Evolutionary conservation across 2,888 invertebrate genomes (phyloP).

Genomic region (Agriopis marginaria): DNA sequence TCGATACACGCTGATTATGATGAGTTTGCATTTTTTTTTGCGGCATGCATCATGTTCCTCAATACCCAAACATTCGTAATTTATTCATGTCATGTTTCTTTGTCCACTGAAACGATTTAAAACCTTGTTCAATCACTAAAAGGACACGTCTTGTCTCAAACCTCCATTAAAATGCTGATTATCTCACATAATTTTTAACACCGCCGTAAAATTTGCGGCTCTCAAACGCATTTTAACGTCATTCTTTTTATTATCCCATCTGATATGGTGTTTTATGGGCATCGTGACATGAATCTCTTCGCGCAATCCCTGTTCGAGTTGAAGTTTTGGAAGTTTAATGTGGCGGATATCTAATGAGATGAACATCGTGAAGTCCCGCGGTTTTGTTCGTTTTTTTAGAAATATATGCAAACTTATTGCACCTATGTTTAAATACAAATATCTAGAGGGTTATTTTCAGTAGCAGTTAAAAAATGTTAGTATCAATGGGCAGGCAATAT

Average conservation of each 20-base stretch:
- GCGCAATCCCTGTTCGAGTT: slow-evolving; percentile 30
- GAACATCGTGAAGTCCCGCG: not conserved
- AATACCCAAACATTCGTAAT: too few species aligned
- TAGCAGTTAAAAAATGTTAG: too few species aligned
- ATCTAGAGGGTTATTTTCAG: too few species aligned
- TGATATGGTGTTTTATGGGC: slow-evolving; percentile 35
- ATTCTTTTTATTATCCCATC: slow-evolving; percentile 38
- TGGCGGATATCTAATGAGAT: slow-evolving; percentile 19
- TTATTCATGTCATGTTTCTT: too few species aligned
- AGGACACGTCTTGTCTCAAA: slow-evolving; percentile 13
- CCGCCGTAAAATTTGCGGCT: slow-evolving; percentile 30
- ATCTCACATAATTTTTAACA: slow-evolving; percentile 29
- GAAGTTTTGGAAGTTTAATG: slow-evolving; percentile 25
- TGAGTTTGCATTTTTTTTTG: too few species aligned
- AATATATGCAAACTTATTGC: not conserved
- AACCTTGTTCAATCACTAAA: slow-evolving; percentile 7
- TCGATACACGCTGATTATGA: too few species aligned
- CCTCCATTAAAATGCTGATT: slow-evolving; percentile 28
- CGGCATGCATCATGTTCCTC: too few species aligned
- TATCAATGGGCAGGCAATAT: too few species aligned
- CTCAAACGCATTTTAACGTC: slow-evolving; percentile 33
- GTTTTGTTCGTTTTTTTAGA: slow-evolving; percentile 10
- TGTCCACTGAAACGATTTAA: not conserved
- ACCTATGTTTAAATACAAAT: not conserved
- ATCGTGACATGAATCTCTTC: slow-evolving; percentile 34